phyloP scores from a whole-genome alignment of 2,888 invertebrate genomes.

The Zeuzera pyrina region DNA sequence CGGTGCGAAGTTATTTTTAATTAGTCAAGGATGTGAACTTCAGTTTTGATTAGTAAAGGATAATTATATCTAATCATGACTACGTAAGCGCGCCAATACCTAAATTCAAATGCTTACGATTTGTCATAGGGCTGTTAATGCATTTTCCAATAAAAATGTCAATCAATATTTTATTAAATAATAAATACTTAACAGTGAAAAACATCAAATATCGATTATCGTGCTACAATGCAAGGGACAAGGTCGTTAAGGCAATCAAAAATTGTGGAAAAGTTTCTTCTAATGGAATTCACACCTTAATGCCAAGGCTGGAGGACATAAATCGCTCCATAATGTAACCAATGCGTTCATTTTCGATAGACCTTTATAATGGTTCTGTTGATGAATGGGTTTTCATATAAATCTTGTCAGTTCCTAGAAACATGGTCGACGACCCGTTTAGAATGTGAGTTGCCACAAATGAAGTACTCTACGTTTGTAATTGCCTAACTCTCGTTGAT shows the following conservation, averaged over 20 bases:
- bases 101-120: no score
- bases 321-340: constrained; percentile 4
- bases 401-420: constrained; percentile 8
- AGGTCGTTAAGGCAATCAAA: constrained; percentile 33
- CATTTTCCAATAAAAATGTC: no score
- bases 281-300: constrained; percentile 22
- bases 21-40: no score
- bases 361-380: constrained; percentile 20
- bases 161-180: no score
- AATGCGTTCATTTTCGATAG: constrained; percentile 18
- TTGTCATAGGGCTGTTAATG: no score
- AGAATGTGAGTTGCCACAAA: constrained; percentile 4
- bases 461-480: constrained; percentile 6
- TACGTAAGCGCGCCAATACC: no score
- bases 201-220: constrained; percentile 37
- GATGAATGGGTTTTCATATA: constrained; percentile 24
- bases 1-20: no score
- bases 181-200: no score
- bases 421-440: constrained; percentile 1
- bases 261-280: constrained; percentile 9
- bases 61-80: no score
- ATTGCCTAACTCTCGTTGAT: no score
- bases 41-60: no score
- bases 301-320: constrained; percentile 12
- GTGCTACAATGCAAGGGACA: constrained; percentile 27